Evolutionary conservation across 2,113 vertebrate species (phyloP).

Genomic region (Spea multiplicata): DNA sequence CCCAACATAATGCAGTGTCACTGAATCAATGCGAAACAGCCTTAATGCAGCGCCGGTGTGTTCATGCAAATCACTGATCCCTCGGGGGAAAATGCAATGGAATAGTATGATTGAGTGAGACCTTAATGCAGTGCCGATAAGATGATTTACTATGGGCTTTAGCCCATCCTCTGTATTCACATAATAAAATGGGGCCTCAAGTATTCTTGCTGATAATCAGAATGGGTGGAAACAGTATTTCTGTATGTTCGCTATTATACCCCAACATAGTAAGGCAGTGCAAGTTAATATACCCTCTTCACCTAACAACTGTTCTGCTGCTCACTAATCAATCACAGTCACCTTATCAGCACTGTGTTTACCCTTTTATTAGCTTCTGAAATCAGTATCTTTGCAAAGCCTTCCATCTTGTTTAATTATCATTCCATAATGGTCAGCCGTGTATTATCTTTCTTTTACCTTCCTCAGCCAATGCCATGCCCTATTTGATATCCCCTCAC

Average conservation of each 20-base stretch:
- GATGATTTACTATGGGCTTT: constrained; percentile 21
- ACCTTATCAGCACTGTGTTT: no score
- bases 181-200: constrained; percentile 28
- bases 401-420: no score
- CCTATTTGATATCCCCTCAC: no score
- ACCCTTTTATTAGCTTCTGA: no score
- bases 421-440: no score
- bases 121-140: constrained; percentile 16
- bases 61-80: constrained; percentile 8
- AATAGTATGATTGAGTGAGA: constrained; percentile 18
- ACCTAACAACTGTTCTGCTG: no score
- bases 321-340: no score
- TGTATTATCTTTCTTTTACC: no score
- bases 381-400: no score
- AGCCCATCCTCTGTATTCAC: background rate
- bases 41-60: constrained; percentile 25
- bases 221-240: background rate
- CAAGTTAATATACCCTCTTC: no score
- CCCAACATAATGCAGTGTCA: background rate
- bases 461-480: no score
- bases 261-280: no score
- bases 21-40: constrained; percentile 17
- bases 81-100: constrained; percentile 24
- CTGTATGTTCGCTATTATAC: background rate
- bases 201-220: background rate